Evolutionary conservation across 1,140 invertebrate genomes (phyloP).

Genomic region (Lepidurus couesii): DNA sequence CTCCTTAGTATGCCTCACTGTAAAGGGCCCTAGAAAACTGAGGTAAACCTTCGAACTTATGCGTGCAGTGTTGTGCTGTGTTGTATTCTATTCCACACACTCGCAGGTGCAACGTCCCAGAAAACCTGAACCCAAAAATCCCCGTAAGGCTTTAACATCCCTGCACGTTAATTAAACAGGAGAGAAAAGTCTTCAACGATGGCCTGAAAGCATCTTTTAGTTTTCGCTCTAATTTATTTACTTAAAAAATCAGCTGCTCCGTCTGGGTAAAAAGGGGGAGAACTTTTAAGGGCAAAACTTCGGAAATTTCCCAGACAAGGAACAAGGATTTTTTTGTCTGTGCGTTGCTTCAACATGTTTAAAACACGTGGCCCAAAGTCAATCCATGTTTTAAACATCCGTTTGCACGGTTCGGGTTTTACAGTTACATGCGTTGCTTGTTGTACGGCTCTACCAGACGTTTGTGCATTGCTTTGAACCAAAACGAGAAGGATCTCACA

Average conservation of each 20-base stretch:
- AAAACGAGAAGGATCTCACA: constrained; percentile 8
- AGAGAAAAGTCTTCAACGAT: background rate
- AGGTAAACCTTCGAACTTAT: background rate
- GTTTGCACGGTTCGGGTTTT: background rate
- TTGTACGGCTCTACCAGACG: constrained; percentile 12
- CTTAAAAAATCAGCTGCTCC: no score
- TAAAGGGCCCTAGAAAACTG: background rate
- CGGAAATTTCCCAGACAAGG: no score
- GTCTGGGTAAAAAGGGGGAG: no score
- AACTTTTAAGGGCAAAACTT: no score
- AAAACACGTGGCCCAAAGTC: constrained; percentile 12
- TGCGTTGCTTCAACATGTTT: background rate
- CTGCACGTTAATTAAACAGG: background rate
- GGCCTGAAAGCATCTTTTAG: no score
- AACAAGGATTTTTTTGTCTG: background rate
- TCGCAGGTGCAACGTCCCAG: constrained; percentile 1
- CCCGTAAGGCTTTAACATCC: background rate
- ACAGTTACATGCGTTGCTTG: background rate
- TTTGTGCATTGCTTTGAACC: background rate
- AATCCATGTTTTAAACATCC: constrained; percentile 11
- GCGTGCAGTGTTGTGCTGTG: background rate
- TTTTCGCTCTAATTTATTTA: no score
- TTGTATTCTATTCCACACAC: background rate
- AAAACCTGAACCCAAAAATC: background rate
- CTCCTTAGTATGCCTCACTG: background rate